These are phyloP conservation scores for Halocaridina rubra DNA, from an alignment of 2,888 invertebrate species.

Conservation along the genomic window DNA sequence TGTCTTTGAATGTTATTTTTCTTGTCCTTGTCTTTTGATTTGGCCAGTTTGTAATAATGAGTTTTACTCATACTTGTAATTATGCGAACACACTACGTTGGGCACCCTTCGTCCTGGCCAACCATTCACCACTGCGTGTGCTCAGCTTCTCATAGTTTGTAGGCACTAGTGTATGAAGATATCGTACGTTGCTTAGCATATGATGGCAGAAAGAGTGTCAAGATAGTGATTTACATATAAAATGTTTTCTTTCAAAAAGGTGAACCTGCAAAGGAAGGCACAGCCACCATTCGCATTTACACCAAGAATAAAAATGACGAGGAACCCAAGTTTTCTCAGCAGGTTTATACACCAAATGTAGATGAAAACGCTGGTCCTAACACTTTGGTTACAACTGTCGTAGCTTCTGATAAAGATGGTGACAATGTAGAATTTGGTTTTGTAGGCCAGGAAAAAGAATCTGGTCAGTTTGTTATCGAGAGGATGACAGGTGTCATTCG, in stretches of 20 bases:
- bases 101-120: too few species aligned
- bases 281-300: conserved; percentile 92
- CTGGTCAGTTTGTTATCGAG: conserved; percentile 94
- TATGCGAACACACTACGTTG: too few species aligned
- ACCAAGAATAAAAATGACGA: conserved; percentile 99
- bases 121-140: too few species aligned
- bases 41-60: too few species aligned
- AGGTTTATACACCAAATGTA: conserved; percentile 95
- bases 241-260: too few species aligned
- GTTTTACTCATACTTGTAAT: too few species aligned
- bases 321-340: conserved; percentile 95
- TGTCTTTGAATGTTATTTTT: not conserved
- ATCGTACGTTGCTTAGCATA: too few species aligned
- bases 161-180: too few species aligned
- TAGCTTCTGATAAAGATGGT: conserved; percentile 96
- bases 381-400: conserved; percentile 94
- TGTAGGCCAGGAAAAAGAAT: conserved; percentile 85
- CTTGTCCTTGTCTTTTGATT: not conserved
- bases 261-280: conserved; percentile 90
- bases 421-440: conserved; percentile 92
- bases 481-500: conserved; percentile 95
- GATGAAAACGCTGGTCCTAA: conserved; percentile 96
- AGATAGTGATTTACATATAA: too few species aligned
- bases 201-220: too few species aligned
- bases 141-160: too few species aligned